Evolutionary conservation across 2,888 invertebrate genomes (phyloP), one percentile per base, ranked within the genome.

Genomic region (Sipha maydis): DNA sequence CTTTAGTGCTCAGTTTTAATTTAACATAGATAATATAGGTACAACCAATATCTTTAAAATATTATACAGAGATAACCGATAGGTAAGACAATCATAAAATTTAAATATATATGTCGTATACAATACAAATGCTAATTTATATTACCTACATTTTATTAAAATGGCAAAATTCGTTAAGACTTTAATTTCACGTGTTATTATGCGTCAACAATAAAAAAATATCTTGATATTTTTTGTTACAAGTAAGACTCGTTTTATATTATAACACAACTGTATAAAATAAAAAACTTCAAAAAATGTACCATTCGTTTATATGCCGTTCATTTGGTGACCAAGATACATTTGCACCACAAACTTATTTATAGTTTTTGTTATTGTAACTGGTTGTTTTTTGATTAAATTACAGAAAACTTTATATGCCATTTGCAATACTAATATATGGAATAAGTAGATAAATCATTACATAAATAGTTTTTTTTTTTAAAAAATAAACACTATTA

Each of bases 381-480:
- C 0, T 48, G 48, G 14, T 8, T 48, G 11, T 14, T 11, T 0
- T 48, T 48, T 48, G 14, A 11, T 48, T 48, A 3, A 11, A 48
- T 48, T 14, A 48, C 8, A 48, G 54, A 54, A 54, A 54, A 54
- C 54, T 8, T 8, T 77, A 21, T 31, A 71, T 75, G 34, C 38
- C 75, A 38, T 75, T 75, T 75, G 75, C 21, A 19, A 31, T 54
- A 77, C 77, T 3, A 77, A 77, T 77, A 9, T 77, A 54, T 28
- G 19, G 77, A 77, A 19, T 28, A 54, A 54, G 28, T 38, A 77
- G 19, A 54, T 11, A 77, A 54, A 77, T 77, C 31, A 77, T 77
- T 19, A 48, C 48, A 14, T 41, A 41, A 14, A 14, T 14, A 1
- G 14, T 11, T 48, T 11, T 2, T 11, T 11, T 61, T 8, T 5